These are phyloP conservation scores for Linyphia triangularis DNA, from an alignment of 2,888 invertebrate species.

Conservation along the genomic window DNA sequence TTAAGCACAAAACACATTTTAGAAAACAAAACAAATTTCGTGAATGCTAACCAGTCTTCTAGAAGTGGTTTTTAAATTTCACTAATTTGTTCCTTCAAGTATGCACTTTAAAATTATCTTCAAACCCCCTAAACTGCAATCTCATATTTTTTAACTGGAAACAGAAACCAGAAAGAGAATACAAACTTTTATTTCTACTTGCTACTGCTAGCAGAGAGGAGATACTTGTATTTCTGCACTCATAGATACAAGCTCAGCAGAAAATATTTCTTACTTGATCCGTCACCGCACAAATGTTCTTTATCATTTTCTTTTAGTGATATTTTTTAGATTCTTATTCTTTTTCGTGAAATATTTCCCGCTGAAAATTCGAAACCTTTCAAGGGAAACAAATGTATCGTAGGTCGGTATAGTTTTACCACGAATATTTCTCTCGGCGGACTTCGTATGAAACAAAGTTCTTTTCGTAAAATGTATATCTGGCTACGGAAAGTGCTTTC, in stretches of 20 bases:
- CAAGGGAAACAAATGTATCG: not conserved
- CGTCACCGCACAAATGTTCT: not conserved
- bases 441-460: no score
- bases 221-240: not conserved
- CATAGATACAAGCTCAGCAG: not conserved
- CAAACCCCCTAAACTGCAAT: no score
- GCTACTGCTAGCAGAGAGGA: no score
- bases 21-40: no score
- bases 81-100: no score
- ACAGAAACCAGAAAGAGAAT: not conserved
- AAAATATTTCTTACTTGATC: not conserved
- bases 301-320: not conserved
- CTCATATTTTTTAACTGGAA: no score
- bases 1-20: no score
- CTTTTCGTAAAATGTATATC: no score
- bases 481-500: no score
- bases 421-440: not conserved
- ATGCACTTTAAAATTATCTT: no score
- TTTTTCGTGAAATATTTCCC: not conserved
- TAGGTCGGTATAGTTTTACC: not conserved
- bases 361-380: not conserved
- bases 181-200: not conserved
- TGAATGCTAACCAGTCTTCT: no score
- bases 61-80: no score
- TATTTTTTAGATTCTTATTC: not conserved